Evolutionary conservation across 1,140 invertebrate species (phyloP), one percentile per base, ranked within the genome.

Genomic region (Phthorimaea operculella): DNA sequence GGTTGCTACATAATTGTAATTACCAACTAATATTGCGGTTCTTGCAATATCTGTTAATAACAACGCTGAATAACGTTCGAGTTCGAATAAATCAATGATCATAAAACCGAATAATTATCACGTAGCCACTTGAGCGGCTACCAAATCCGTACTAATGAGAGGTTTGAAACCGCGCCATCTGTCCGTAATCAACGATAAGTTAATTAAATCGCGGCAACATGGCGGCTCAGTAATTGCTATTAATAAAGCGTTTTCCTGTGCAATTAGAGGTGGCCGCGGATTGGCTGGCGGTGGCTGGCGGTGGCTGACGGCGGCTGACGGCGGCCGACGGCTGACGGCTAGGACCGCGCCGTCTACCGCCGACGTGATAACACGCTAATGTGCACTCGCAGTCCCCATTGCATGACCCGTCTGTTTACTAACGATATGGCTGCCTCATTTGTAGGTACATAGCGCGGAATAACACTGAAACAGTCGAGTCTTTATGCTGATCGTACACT

Each of bases 231-330:
- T 82, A 79, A 84, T 83, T 81, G 81, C 81, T 83, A 84, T 77
- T 84, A 83, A 84, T 84, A 84, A 80, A 83, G 76, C 72, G 77
- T 76, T 80, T 78, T 80, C 76, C 81, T 81, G 76, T 83, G 79
- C 83, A 84, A 84, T 84, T 79, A 80, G 79, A 74, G 60, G 68
- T 65, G 65, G 55, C 69, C 53, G 66, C 76, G 70, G 77, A 82
- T 81, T 81, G 81, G 79, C 68, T 70, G 69, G n/a, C n/a, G n/a
- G n/a, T n/a, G n/a, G n/a, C n/a, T n/a, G n/a, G n/a, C n/a, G n/a
- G n/a, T n/a, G n/a, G n/a, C n/a, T n/a, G n/a, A n/a, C 64, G 63
- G 62, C 58, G 44, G 11, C 14, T 14, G 5, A n/a, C 64, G 63
- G 62, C 59, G 45, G 14, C 15, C n/a, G 8, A 39, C n/a, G 10